These are phyloP conservation scores for Irena cyanogastra DNA, from an alignment of 2,113 vertebrate species.

Conservation along the genomic window DNA sequence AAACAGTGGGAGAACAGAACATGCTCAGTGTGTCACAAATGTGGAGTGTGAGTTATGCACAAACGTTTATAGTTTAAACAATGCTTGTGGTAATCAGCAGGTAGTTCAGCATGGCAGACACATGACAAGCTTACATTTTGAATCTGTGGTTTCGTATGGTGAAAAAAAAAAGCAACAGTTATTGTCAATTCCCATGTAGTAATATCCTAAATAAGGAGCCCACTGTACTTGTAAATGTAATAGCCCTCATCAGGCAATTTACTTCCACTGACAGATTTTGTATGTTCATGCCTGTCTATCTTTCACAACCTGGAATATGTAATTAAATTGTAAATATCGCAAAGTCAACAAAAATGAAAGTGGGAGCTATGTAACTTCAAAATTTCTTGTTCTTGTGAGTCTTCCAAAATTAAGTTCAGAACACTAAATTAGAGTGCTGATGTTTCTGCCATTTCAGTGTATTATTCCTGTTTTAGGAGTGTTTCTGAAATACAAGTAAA, in stretches of 20 bases:
- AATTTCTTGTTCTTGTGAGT: background rate
- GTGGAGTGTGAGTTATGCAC: background rate
- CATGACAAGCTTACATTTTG: background rate
- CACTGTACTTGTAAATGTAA: background rate
- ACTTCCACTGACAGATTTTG: background rate
- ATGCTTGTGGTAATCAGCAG: background rate
- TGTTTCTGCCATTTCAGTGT: background rate
- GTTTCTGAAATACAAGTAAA: background rate
- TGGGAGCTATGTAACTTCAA: background rate
- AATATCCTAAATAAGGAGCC: background rate
- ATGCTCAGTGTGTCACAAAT: background rate
- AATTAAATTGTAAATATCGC: background rate
- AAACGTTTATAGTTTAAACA: background rate
- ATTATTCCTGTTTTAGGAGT: background rate
- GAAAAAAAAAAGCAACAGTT: background rate
- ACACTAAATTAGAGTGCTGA: background rate
- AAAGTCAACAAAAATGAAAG: background rate
- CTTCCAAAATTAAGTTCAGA: background rate
- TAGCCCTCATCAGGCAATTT: background rate
- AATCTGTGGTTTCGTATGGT: background rate
- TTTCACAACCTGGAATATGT: background rate
- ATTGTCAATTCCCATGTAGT: background rate
- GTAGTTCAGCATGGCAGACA: background rate
- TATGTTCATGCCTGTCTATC: background rate
- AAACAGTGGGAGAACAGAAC: background rate